Evolutionary conservation across 2,888 invertebrate species (phyloP).

Genomic region (Balanococcus diminutus): DNA sequence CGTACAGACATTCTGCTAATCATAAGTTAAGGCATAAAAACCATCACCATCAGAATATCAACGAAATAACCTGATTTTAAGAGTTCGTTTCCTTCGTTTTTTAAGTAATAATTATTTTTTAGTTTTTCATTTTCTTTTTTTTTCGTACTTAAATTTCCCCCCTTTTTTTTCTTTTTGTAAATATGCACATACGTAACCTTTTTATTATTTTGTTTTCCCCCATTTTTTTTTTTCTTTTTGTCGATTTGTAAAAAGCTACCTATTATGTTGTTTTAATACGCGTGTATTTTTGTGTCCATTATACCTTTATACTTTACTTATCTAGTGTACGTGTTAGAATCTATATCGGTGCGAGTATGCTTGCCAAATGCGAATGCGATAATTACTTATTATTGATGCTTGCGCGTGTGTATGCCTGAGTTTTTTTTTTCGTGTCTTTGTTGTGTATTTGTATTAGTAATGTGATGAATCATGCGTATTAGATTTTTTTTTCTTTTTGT

Average conservation of each 20-base stretch:
- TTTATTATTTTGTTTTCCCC: too few species aligned
- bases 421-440: not conserved
- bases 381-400: not conserved
- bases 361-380: not conserved
- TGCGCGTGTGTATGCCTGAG: not conserved
- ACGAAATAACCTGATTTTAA: constrained; percentile 49
- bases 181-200: constrained; percentile 25
- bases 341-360: not conserved
- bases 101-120: not conserved
- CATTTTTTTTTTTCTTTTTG: not conserved
- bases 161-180: constrained; percentile 19
- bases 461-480: not conserved
- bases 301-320: not conserved
- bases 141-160: not conserved
- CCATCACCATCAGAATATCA: constrained; percentile 48
- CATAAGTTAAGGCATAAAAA: constrained; percentile 43
- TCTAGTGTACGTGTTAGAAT: not conserved
- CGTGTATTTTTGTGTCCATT: not conserved
- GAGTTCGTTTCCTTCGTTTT: not conserved
- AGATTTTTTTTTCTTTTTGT: not conserved
- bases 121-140: not conserved
- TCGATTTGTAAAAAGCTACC: not conserved
- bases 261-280: not conserved
- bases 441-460: not conserved
- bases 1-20: not conserved